Percentiles rank a stretch among this genome's conserved stretches.
These are phyloP conservation scores for Raphicerus campestris DNA, from an alignment of 2,113 vertebrate species.

Conservation along the genomic window DNA sequence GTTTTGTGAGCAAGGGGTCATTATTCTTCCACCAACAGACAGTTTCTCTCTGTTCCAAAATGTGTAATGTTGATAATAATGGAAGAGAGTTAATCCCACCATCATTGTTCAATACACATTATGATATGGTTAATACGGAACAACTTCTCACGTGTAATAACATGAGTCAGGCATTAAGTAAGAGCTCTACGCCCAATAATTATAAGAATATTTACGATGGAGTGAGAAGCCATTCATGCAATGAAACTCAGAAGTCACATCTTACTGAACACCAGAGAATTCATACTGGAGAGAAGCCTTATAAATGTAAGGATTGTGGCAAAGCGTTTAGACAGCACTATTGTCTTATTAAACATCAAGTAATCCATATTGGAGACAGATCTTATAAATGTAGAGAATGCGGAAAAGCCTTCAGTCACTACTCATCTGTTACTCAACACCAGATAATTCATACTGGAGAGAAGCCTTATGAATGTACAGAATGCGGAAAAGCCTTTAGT, in stretches of 20 bases:
- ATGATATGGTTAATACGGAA: rapidly evolving
- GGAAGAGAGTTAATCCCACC: background rate
- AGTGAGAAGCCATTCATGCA: background rate
- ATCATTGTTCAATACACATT: background rate
- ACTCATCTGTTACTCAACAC: too few relatives aligned
- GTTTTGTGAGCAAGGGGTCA: too few relatives aligned
- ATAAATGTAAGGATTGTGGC: too few relatives aligned
- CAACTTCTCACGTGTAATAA: background rate
- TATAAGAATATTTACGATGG: rapidly evolving
- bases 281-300: too few relatives aligned
- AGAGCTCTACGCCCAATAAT: background rate
- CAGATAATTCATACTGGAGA: too few relatives aligned
- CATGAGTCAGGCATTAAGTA: background rate
- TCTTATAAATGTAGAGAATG: background rate
- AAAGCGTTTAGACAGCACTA: rapidly evolving
- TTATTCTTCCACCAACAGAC: too few relatives aligned
- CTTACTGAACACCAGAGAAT: too few relatives aligned
- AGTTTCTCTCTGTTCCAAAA: too few relatives aligned
- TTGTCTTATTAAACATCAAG: rapidly evolving
- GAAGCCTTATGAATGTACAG: too few relatives aligned
- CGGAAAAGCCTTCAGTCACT: rapidly evolving
- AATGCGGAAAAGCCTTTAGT: too few relatives aligned
- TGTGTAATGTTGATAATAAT: too few relatives aligned
- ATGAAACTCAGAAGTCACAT: background rate
- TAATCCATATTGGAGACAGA: too few relatives aligned